Evolutionary conservation across 2,888 invertebrate genomes (phyloP), one percentile per base, ranked within the genome.

Genomic region (Neoitamus cyanurus): DNA sequence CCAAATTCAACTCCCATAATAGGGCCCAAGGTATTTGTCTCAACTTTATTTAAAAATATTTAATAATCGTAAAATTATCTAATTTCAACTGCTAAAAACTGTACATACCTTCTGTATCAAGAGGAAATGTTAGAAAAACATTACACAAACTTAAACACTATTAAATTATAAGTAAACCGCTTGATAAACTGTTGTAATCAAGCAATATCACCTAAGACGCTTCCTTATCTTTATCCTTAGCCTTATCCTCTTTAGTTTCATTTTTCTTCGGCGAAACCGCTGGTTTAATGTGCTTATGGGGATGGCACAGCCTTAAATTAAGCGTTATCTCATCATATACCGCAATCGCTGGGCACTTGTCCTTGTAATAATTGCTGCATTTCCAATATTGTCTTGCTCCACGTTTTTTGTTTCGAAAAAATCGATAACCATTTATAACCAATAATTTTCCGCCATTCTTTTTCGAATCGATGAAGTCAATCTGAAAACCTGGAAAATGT

Each of bases 321-420:
- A 89, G 87, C 5, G 90, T 89, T 7, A 88, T 89, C 82, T 91
- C 91, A 88, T 91, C 91, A 69, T 91, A 90, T 37, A 91, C 90
- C 0, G 91, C 91, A 77, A 91, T 91, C 11, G 91, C 90, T 6
- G 91, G 91, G 86, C 91, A 91, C 73, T 91, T 91, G 46, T 90
- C 90, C 86, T 91, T 91, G 82, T 91, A 91, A 84, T 91, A 91
- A 84, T 91, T 90, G 75, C 91, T 91, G 85, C 91, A 91, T 86
- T 91, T 91, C 91, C 91, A 91, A 85, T 91, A 91, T 86, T 91
- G 91, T 42, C 90, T 87, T 3, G 90, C 89, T 0, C 91, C 91
- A 20, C 91, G 90, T 83, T 91, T 91, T 85, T 91, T 90, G 85
- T 91, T 91, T 25, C 91, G 89, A 86, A 91, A 91, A 88, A 91